Evolutionary conservation across 2,113 vertebrate species (phyloP).

Genomic region (Cyanoderma ruficeps): DNA sequence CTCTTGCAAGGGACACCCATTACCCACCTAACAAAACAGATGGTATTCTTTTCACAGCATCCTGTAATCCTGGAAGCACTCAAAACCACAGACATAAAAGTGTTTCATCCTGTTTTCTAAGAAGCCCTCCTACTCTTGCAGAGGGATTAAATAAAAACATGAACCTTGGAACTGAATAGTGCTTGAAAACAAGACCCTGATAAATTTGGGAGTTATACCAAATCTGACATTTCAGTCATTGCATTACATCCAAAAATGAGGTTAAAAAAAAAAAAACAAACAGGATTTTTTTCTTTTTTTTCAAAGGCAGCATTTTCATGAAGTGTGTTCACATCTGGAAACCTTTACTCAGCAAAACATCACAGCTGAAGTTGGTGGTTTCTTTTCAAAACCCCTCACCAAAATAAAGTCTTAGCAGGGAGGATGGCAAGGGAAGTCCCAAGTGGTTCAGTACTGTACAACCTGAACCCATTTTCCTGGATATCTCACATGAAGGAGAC

Average conservation of each 20-base stretch:
- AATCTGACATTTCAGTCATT: neutral
- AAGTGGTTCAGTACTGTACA: neutral
- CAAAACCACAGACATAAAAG: neutral
- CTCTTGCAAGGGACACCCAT: neutral
- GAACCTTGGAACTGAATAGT: neutral
- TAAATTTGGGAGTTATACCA: neutral
- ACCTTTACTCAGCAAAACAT: neutral
- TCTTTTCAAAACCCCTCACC: neutral
- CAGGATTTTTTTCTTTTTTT: neutral
- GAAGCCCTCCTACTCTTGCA: neutral
- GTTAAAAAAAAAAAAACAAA: neutral
- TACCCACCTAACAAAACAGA: neutral
- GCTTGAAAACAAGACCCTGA: neutral
- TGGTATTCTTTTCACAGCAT: neutral
- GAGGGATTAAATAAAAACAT: neutral
- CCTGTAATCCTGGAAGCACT: neutral
- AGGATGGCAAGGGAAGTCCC: neutral
- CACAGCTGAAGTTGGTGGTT: neutral
- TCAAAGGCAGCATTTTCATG: neutral
- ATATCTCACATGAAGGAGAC: neutral
- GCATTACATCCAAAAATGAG: neutral
- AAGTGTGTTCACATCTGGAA: neutral
- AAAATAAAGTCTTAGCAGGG: neutral
- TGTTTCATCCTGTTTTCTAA: neutral
- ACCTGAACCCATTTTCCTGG: neutral